Conservation (phyloP, 2,797 vertebrate species). For the Vultur gryphus region DNA sequence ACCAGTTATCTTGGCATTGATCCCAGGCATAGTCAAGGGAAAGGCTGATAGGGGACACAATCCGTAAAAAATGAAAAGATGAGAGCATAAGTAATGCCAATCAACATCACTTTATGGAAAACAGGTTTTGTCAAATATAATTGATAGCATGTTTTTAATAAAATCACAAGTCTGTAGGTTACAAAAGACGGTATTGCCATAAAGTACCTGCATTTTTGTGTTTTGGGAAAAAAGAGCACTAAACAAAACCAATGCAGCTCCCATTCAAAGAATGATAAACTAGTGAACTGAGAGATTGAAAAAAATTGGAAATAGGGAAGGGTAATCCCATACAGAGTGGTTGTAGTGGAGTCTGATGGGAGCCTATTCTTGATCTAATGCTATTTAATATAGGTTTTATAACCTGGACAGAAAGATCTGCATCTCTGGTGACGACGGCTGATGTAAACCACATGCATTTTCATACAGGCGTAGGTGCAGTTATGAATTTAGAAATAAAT, state of each 20-base stretch:
- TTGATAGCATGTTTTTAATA: background rate
- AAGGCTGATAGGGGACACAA: background rate
- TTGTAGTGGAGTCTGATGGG: background rate
- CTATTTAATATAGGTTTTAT: background rate
- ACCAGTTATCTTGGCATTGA: background rate
- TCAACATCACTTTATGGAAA: background rate
- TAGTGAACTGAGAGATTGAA: background rate
- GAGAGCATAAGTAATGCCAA: background rate
- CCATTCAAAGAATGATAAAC: background rate
- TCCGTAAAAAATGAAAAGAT: background rate
- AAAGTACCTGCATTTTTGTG: background rate
- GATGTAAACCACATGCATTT: background rate
- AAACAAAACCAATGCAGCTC: background rate
- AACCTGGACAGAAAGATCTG: background rate
- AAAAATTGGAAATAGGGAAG: background rate
- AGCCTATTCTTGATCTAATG: background rate
- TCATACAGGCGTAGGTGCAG: background rate
- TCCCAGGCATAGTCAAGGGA: background rate
- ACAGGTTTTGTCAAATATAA: background rate
- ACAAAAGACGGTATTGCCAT: background rate
- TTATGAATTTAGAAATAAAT: conserved; percentile 12
- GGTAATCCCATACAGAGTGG: background rate
- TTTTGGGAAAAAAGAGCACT: background rate
- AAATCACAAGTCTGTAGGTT: background rate
- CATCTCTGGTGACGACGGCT: background rate